Conservation (phyloP, 2,797 vertebrate genomes). For the Picus viridis region DNA sequence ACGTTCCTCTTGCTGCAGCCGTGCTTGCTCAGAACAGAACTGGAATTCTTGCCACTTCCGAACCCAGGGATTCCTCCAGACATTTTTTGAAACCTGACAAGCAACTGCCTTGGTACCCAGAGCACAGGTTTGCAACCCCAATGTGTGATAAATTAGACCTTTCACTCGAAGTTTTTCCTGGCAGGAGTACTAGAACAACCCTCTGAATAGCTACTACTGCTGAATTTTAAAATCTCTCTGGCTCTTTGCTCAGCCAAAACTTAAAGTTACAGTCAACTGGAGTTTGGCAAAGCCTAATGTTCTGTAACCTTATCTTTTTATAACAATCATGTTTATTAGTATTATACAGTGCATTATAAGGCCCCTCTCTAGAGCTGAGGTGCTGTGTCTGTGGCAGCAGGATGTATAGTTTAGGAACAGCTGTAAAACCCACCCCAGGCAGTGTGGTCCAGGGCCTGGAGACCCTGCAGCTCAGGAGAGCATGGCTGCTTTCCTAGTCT, state of each 20-base stretch:
- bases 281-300: conserved; percentile 36
- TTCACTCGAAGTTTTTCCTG: conserved; percentile 79
- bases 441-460: background rate
- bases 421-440: background rate
- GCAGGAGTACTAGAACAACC: conserved; percentile 73
- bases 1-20: background rate
- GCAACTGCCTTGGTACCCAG: conserved; percentile 40
- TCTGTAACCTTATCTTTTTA: conserved; percentile 61
- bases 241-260: conserved; percentile 50
- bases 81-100: conserved; percentile 25
- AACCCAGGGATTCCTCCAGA: conserved; percentile 46
- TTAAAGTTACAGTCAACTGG: conserved; percentile 55
- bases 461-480: background rate
- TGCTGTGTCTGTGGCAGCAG: conserved; percentile 2
- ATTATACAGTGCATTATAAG: background rate
- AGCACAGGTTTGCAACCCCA: conserved; percentile 67
- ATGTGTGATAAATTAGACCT: conserved; percentile 74
- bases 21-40: background rate
- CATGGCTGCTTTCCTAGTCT: background rate
- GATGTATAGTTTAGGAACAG: background rate
- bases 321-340: conserved; percentile 62
- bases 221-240: conserved; percentile 78
- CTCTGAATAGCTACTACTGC: conserved; percentile 73
- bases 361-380: background rate
- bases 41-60: conserved; percentile 24